Evolutionary conservation across 2,888 invertebrate species (phyloP), one percentile per base, ranked within the genome.

Genomic region (Stenurella melanura): DNA sequence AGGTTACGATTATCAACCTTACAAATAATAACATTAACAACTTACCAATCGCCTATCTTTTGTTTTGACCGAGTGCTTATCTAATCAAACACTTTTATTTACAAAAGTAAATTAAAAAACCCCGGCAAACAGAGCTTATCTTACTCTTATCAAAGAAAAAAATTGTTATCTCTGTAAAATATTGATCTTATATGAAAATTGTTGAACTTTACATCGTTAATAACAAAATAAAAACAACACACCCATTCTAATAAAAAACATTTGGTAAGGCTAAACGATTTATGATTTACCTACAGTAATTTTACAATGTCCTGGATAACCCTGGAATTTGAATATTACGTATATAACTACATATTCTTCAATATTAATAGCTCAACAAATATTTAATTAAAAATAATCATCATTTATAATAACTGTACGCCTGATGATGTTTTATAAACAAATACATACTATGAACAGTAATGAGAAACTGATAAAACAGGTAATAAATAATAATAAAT

Each of bases 251-350:
- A 50, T n/a, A 50, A 50, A 42, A 42, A 11, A n/a, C 6, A n/a
- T 15, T 12, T 15, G 3, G 2, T 12, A 50, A 50, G 50, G 50
- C 12, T 42, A 50, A 50, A 50, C 5, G 4, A n/a, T 50, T 50
- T 50, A n/a, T 26, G 21, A 26, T 26, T 26, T 26, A 26, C 21
- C 4, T 26, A 26, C n/a, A n/a, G 15, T 12, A n/a, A n/a, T 50
- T 50, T 50, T n/a, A n/a, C 50, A 50, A 50, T n/a, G n/a, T 50
- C 50, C 50, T 50, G 50, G 50, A 50, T 50, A 50, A 50, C 50
- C 50, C 50, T 50, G 50, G 50, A 50, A 15, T 50, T 50, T 50
- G 50, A 50, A 50, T 50, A 50, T 50, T 42, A 42, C 7, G 9
- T 7, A 42, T 6, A 50, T 50, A n/a, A 12, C 21, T 26, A 26